Conservation (phyloP, 2,113 vertebrate genomes). For the Phodopus roborovskii region DNA sequence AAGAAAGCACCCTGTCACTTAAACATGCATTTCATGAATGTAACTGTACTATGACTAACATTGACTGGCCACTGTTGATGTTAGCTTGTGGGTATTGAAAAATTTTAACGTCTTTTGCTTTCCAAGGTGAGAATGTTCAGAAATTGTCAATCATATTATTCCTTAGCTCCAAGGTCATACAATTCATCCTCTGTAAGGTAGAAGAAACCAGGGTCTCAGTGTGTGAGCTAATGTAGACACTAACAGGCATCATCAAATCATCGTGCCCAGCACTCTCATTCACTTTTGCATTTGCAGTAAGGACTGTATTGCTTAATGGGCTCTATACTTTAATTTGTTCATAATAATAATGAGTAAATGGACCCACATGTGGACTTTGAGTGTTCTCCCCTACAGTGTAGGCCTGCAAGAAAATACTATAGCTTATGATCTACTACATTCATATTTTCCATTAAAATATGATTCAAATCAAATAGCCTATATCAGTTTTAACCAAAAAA, state of each 20-base stretch:
- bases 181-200: not conserved
- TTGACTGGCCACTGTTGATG: not conserved
- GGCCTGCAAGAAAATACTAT: not conserved
- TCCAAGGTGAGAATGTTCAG: not conserved
- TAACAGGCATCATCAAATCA: constrained; percentile 7
- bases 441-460: constrained; percentile 29
- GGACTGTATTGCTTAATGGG: not conserved
- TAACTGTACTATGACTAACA: not conserved
- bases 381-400: not conserved
- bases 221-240: not conserved
- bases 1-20: not conserved
- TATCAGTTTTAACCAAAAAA: constrained; percentile 73
- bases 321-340: constrained; percentile 41
- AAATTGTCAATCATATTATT: not conserved
- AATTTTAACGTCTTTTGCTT: not conserved
- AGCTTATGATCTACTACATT: constrained; percentile 25
- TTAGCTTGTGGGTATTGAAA: not conserved
- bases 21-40: not conserved
- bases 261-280: not conserved
- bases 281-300: constrained; percentile 27
- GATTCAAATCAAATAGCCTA: not conserved
- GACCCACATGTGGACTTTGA: constrained; percentile 14
- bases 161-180: too few relatives aligned
- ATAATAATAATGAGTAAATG: constrained; percentile 38
- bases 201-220: not conserved